These are phyloP conservation scores for Caenorhabditis sp. DNA, from an alignment of 2,888 invertebrate species.

Conservation along the genomic window DNA sequence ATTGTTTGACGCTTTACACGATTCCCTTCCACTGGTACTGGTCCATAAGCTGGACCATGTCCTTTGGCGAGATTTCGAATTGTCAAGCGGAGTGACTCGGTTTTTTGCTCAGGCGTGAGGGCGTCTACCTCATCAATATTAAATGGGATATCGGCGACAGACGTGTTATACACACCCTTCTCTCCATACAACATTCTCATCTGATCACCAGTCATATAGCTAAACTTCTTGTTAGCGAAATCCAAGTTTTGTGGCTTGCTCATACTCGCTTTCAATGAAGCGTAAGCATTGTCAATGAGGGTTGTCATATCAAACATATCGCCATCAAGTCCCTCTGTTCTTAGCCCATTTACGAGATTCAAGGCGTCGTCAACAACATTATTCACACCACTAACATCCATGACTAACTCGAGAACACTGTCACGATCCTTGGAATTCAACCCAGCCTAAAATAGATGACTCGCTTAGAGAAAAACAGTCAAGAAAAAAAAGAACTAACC, in stretches of 20 bases:
- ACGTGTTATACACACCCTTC: slow-evolving; percentile 47
- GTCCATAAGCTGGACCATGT: neutral
- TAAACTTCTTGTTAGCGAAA: slow-evolving; percentile 46
- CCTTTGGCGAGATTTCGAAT: slow-evolving; percentile 34
- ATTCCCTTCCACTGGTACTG: no score
- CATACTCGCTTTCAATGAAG: slow-evolving; percentile 31
- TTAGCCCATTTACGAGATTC: slow-evolving; percentile 40
- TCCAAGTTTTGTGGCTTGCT: slow-evolving; percentile 44
- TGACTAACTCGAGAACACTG: slow-evolving; percentile 54
- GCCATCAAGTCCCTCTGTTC: slow-evolving; percentile 43
- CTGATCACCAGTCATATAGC: slow-evolving; percentile 53
- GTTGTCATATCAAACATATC: slow-evolving; percentile 51
- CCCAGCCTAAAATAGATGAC: slow-evolving; percentile 23
- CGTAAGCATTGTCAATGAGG: slow-evolving; percentile 43
- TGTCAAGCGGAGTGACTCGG: slow-evolving; percentile 28
- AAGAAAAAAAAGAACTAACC: neutral
- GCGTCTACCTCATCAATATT: slow-evolving; percentile 49
- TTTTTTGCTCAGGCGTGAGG: slow-evolving; percentile 39
- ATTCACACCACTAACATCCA: slow-evolving; percentile 58
- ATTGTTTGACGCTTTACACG: slow-evolving; percentile 28
- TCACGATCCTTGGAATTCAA: slow-evolving; percentile 41
- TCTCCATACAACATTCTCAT: slow-evolving; percentile 52
- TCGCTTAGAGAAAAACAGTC: neutral
- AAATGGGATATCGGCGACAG: slow-evolving; percentile 42
- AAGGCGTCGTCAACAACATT: slow-evolving; percentile 58